A percentile compares a stretch with the other conserved stretches of the same genome.
phyloP scores from a whole-genome alignment of 2,797 vertebrate genomes.

The Leptodactylus fallax region DNA sequence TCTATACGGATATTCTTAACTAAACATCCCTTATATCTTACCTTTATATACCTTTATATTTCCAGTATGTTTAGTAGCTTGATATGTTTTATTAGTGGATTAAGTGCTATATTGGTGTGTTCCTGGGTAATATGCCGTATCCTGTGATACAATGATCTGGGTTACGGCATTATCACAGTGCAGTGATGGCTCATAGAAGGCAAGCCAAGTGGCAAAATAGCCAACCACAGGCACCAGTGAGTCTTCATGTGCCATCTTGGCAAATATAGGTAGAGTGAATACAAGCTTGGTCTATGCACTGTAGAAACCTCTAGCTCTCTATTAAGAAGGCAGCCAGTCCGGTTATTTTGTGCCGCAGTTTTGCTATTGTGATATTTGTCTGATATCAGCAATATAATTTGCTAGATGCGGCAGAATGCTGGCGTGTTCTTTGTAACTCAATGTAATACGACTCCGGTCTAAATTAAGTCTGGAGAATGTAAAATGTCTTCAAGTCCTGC shows the following conservation, averaged over 20 bases:
- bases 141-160: too few species aligned
- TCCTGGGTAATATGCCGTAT: too few species aligned
- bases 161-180: too few species aligned
- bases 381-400: constrained; percentile 33
- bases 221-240: background rate
- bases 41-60: too few species aligned
- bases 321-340: background rate
- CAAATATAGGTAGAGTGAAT: background rate
- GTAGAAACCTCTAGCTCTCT: background rate
- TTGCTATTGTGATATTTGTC: background rate
- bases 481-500: constrained; percentile 25
- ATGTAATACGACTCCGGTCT: constrained; percentile 37
- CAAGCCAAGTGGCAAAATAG: too few species aligned
- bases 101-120: too few species aligned
- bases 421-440: background rate
- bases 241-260: background rate
- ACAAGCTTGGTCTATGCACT: background rate
- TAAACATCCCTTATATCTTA: too few species aligned
- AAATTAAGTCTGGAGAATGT: constrained; percentile 34
- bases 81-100: too few species aligned
- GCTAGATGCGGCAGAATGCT: constrained; percentile 27
- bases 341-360: background rate
- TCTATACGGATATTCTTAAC: too few species aligned
- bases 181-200: background rate
- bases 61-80: too few species aligned